These are phyloP conservation scores for Drosophila quinaria DNA, from an alignment of 2,888 invertebrate species.

Conservation along the genomic window DNA sequence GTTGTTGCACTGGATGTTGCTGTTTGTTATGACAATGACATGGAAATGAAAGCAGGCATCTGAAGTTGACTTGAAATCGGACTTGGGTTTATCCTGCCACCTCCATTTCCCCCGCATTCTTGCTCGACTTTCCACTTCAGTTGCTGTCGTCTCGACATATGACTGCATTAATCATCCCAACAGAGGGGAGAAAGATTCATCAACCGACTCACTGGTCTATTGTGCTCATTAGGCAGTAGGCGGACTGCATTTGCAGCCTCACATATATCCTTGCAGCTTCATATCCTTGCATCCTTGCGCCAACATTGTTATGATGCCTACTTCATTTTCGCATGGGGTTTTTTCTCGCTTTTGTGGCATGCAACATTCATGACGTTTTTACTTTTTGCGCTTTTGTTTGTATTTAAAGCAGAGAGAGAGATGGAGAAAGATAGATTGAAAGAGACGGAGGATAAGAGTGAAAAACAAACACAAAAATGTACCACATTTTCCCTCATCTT, in stretches of 20 bases:
- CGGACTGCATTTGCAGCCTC: slow-evolving; percentile 13
- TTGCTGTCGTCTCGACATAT: slow-evolving; percentile 53
- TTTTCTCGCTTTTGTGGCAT: slow-evolving; percentile 16
- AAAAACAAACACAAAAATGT: slow-evolving; percentile 20
- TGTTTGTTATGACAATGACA: slow-evolving; percentile 73
- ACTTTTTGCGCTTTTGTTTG: slow-evolving; percentile 65
- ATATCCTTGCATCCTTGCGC: background rate
- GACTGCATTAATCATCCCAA: slow-evolving; percentile 73
- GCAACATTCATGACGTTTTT: slow-evolving; percentile 40
- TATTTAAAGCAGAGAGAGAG: background rate
- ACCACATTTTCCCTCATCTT: slow-evolving; percentile 21
- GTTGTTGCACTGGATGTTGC: slow-evolving; percentile 23
- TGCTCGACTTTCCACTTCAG: slow-evolving; percentile 44
- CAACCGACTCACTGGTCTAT: slow-evolving; percentile 7
- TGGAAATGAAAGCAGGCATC: slow-evolving; percentile 52
- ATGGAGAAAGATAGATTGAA: background rate
- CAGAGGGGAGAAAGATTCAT: background rate
- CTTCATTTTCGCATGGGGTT: slow-evolving; percentile 29
- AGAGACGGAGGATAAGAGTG: background rate
- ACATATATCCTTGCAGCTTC: background rate
- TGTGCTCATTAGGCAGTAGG: slow-evolving; percentile 30
- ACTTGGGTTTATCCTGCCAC: slow-evolving; percentile 1
- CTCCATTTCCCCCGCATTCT: background rate
- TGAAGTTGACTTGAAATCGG: slow-evolving; percentile 38
- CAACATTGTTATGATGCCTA: slow-evolving; percentile 10